Evolutionary conservation across 2,113 vertebrate genomes (phyloP), one percentile per base, ranked within the genome.

Genomic region (Salvator merianae): DNA sequence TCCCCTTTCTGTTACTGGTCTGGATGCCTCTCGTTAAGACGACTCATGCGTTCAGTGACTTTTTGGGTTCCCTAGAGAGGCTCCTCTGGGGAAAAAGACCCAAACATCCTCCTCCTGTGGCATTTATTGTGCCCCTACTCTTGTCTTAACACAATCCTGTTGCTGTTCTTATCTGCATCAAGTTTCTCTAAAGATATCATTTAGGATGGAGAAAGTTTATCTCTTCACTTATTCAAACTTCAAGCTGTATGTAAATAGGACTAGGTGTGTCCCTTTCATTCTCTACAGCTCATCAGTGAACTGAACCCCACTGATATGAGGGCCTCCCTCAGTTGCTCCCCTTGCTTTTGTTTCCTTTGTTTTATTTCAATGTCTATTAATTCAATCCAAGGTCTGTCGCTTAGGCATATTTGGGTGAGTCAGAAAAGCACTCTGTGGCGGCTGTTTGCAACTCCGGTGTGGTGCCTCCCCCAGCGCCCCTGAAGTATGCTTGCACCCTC

Each of bases 111-210:
- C n/a, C n/a, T n/a, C n/a, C n/a, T n/a, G n/a, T n/a, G n/a, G n/a
- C n/a, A n/a, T n/a, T n/a, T n/a, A n/a, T n/a, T n/a, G n/a, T n/a
- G 30, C 12, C 1, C 4, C 32, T 14, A 32, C 30, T 13, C 1
- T 10, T 2, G 20, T 68, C 66, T 32, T 18, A 69, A 32, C n/a
- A 13, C 66, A 26, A 38, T 26, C 36, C 22, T 69, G 66, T 20
- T 69, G n/a, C 34, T n/a, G 3, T 69, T 12, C 22, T 69, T 16
- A 32, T 16, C n/a, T 32, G n/a, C 18, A 69, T 71, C 18, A 71
- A 38, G 76, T 12, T 24, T 22, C 26, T 28, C 12, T 24, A 20
- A 24, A 73, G 36, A 69, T 4, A 55, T 82, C 5, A 79, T 7
- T 34, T 7, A 75, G 34, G 62, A 26, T 38, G 34, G 40, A 13